phyloP scores from a whole-genome alignment of 2,113 vertebrate species.

The Hippopotamus amphibius region DNA sequence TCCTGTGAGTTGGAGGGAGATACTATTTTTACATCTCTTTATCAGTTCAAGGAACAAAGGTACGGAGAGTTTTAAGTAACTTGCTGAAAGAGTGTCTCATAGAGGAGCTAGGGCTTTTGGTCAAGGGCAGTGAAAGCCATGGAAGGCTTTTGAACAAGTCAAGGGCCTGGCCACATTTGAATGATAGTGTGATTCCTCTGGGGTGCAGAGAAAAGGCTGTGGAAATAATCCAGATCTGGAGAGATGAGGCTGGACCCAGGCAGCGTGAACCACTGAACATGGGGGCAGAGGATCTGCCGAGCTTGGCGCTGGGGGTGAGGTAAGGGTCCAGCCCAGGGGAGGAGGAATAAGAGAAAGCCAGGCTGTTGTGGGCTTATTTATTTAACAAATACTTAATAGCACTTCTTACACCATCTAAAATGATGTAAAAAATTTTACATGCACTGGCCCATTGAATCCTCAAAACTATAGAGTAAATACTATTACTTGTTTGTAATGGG shows the following conservation, averaged over 20 bases:
- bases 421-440: background rate
- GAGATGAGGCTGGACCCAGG: background rate
- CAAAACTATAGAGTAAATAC: background rate
- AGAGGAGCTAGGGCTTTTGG: background rate
- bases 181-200: background rate
- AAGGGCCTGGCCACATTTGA: background rate
- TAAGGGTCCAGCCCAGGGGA: background rate
- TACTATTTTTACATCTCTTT: background rate
- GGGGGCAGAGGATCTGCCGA: background rate
- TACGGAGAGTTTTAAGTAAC: background rate
- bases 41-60: background rate
- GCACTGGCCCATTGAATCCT: background rate
- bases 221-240: background rate
- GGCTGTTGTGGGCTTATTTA: background rate
- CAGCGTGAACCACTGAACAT: background rate
- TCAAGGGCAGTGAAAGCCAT: background rate
- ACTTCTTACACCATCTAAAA: background rate
- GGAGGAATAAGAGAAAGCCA: background rate
- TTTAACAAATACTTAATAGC: background rate
- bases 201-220: background rate
- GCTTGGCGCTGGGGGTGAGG: background rate
- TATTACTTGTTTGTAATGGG: background rate
- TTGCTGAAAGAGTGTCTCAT: background rate
- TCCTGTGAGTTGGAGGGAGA: background rate
- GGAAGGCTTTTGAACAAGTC: background rate